Percentiles rank a stretch among this genome's conserved stretches.
These are phyloP conservation scores for Leuciscus waleckii DNA, from an alignment of 2,797 vertebrate genomes.

Conservation along the genomic window DNA sequence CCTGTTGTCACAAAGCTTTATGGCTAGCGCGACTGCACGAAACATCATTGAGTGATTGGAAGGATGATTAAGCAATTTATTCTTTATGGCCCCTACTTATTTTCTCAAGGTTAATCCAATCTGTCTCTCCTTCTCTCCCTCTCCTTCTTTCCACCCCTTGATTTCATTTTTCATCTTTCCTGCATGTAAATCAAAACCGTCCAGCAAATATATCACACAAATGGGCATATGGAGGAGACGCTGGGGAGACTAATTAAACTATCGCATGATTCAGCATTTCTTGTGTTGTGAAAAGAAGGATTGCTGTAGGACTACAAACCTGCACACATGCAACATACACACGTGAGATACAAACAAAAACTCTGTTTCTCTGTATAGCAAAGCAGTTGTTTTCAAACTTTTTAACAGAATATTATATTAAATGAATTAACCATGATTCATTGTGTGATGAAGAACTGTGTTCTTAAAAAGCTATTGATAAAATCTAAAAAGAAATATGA, in stretches of 20 bases:
- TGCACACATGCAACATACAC: background rate
- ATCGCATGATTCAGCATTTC: slow-evolving; percentile 43
- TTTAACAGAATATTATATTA: too few relatives aligned
- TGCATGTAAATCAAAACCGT: slow-evolving; percentile 65
- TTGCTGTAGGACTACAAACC: slow-evolving; percentile 5
- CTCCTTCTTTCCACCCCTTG: slow-evolving; percentile 25
- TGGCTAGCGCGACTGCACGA: slow-evolving; percentile 23
- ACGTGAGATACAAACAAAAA: background rate
- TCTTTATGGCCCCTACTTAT: slow-evolving; percentile 51
- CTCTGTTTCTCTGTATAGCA: background rate
- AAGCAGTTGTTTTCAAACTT: too few relatives aligned
- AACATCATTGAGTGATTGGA: slow-evolving; percentile 53
- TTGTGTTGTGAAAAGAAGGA: background rate
- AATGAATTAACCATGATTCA: too few relatives aligned
- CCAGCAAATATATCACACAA: slow-evolving; percentile 52
- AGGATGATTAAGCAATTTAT: slow-evolving; percentile 58
- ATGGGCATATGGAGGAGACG: slow-evolving; percentile 28
- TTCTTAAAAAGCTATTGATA: background rate
- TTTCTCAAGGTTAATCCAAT: slow-evolving; percentile 60
- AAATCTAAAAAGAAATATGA: background rate
- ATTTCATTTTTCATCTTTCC: slow-evolving; percentile 62
- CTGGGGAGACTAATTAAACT: slow-evolving; percentile 42
- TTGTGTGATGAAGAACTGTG: background rate
- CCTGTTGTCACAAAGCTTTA: slow-evolving; percentile 44
- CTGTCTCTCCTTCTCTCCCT: slow-evolving; percentile 63